Evolutionary conservation across 2,888 invertebrate genomes (phyloP).

Genomic region (Drosophila sordidula): DNA sequence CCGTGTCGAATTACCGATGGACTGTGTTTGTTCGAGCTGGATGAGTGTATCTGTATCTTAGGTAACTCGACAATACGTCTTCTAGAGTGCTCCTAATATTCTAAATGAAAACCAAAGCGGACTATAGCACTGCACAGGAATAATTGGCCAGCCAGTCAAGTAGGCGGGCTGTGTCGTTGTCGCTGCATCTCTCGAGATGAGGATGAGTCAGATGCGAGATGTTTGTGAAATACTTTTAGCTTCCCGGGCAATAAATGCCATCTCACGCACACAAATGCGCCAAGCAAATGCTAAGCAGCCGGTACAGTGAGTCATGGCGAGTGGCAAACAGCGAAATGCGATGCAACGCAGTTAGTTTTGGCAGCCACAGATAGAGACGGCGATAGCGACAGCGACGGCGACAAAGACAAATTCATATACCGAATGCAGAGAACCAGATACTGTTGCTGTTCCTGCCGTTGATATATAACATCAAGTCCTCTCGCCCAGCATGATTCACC

Average conservation of each 20-base stretch:
- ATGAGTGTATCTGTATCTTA: too few species aligned
- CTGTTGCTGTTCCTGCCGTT: slow-evolving; percentile 10
- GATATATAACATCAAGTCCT: slow-evolving; percentile 25
- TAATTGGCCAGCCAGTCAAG: not conserved
- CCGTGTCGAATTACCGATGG: slow-evolving; percentile 14
- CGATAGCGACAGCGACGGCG: slow-evolving; percentile 3
- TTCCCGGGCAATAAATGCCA: slow-evolving; percentile 50
- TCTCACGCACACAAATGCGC: slow-evolving; percentile 1
- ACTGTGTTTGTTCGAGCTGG: slow-evolving; percentile 6
- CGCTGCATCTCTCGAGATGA: slow-evolving; percentile 21
- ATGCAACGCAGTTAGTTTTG: slow-evolving; percentile 56
- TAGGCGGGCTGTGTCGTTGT: not conserved
- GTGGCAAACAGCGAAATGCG: slow-evolving; percentile 37
- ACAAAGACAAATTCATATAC: not conserved
- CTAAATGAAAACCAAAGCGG: not conserved
- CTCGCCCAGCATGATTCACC: slow-evolving; percentile 27
- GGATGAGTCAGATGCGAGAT: slow-evolving; percentile 42
- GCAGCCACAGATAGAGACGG: slow-evolving; percentile 32
- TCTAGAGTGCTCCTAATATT: not conserved
- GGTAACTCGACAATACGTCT: too few species aligned
- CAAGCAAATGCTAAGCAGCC: slow-evolving; percentile 37
- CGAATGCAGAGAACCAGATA: slow-evolving; percentile 20
- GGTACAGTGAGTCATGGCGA: slow-evolving; percentile 40
- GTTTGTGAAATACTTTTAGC: slow-evolving; percentile 48
- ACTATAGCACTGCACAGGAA: slow-evolving; percentile 3